These are phyloP conservation scores for Crenuchus spilurus DNA, from an alignment of 2,797 vertebrate species.

Conservation along the genomic window DNA sequence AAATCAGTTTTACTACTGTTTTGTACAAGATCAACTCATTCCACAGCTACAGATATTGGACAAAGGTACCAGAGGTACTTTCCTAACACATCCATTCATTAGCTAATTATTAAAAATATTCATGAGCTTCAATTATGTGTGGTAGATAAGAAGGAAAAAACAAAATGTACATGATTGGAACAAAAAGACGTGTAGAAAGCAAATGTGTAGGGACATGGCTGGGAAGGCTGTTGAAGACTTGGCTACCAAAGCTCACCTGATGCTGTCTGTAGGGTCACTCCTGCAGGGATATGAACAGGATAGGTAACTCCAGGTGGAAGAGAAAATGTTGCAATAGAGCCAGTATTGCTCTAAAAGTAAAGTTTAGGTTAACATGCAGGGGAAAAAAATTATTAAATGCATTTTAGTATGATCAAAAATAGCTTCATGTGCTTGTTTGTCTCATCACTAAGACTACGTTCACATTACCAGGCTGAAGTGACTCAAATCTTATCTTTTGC, in stretches of 20 bases:
- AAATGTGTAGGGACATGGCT: not conserved
- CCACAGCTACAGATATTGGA: no score
- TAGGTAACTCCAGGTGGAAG: constrained; percentile 84
- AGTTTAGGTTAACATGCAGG: not conserved
- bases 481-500: no score
- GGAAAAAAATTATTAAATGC: not conserved
- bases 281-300: constrained; percentile 90
- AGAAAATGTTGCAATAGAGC: constrained; percentile 76
- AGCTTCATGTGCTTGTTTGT: no score
- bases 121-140: not conserved
- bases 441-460: no score
- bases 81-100: not conserved
- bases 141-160: not conserved
- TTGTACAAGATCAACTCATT: no score
- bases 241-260: constrained; percentile 78
- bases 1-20: no score
- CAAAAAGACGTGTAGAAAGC: not conserved
- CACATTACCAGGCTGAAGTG: no score
- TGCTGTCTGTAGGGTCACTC: constrained; percentile 89
- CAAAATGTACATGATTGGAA: not conserved
- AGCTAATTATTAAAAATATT: not conserved
- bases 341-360: constrained; percentile 76
- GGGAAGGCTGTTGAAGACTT: not conserved
- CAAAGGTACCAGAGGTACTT: no score
- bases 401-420: no score